phyloP scores from a whole-genome alignment of 1,140 invertebrate genomes.

The Anastatus disparis region DNA sequence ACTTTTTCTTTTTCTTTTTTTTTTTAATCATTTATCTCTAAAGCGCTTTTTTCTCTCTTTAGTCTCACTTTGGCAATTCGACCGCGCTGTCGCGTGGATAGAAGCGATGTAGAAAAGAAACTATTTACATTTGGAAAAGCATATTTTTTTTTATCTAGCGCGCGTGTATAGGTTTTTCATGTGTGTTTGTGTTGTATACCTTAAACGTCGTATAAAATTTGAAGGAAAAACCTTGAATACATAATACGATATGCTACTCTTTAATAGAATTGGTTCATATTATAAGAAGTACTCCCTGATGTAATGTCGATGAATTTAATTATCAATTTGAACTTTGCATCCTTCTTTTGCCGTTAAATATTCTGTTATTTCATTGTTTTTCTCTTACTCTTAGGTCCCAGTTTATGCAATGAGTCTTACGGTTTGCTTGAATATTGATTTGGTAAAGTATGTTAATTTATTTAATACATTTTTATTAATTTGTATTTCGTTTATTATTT shows the following conservation, averaged over 20 bases:
- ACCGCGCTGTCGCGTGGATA: constrained; percentile 7
- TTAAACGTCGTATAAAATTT: constrained; percentile 33
- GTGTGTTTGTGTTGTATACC: neutral
- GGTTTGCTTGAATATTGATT: constrained; percentile 33
- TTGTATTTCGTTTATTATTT: constrained; percentile 9
- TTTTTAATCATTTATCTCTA: neutral
- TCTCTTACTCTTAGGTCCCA: constrained; percentile 41
- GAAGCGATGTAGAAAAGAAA: constrained; percentile 34
- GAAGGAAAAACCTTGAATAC: constrained; percentile 15
- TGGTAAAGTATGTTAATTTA: constrained; percentile 21
- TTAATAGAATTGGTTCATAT: constrained; percentile 22
- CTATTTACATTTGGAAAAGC: constrained; percentile 37
- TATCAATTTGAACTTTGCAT: constrained; percentile 5
- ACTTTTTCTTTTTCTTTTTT: neutral
- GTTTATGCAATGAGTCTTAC: constrained; percentile 36
- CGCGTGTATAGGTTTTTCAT: neutral
- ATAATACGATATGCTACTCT: constrained; percentile 25
- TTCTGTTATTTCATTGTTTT: neutral
- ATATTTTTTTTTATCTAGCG: constrained; percentile 25
- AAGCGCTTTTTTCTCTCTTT: constrained; percentile 10
- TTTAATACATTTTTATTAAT: constrained; percentile 22
- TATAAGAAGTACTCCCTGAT: constrained; percentile 36
- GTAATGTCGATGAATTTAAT: constrained; percentile 15
- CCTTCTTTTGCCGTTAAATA: constrained; percentile 17
- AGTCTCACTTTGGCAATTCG: constrained; percentile 33